These are phyloP conservation scores for Drosophila sp. DNA, from an alignment of 1,140 invertebrate genomes.

Conservation along the genomic window DNA sequence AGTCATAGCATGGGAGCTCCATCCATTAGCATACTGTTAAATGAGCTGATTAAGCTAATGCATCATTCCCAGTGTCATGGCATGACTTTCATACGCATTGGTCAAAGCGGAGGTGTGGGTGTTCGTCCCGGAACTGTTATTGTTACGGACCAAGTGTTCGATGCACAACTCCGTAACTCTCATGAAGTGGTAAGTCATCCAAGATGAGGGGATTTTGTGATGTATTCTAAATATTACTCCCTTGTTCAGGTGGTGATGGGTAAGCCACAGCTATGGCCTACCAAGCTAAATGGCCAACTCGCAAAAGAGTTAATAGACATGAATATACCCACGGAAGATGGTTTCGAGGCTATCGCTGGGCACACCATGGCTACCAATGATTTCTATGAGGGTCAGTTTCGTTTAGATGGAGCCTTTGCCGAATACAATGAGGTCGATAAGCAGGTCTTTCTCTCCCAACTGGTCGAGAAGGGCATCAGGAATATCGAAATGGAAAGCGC, in stretches of 20 bases:
- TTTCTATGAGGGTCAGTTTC: constrained; percentile 97
- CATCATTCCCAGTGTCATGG: not conserved
- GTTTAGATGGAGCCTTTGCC: constrained; percentile 97
- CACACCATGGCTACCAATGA: constrained; percentile 97
- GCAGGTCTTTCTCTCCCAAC: constrained; percentile 89
- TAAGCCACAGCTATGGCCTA: constrained; percentile 2
- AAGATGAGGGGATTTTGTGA: too few relatives aligned
- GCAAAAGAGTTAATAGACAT: constrained; percentile 87
- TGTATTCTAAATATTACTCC: too few relatives aligned
- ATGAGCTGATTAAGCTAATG: constrained; percentile 4
- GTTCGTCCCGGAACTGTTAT: not conserved
- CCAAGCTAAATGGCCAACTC: constrained; percentile 38
- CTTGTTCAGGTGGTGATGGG: not conserved
- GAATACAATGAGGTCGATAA: constrained; percentile 90
- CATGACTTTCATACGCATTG: not conserved
- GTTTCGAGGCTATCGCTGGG: constrained; percentile 85
- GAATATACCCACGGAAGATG: constrained; percentile 84
- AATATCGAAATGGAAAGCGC: constrained; percentile 99
- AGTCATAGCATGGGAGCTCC: not conserved
- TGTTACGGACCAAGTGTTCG: not conserved
- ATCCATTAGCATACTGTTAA: not conserved
- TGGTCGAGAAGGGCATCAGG: constrained; percentile 90
- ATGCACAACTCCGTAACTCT: not conserved
- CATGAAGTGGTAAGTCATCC: not conserved
- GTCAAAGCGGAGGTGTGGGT: not conserved